These are phyloP conservation scores for Sepioteuthis lessoniana DNA, from an alignment of 2,888 invertebrate species.

Conservation along the genomic window DNA sequence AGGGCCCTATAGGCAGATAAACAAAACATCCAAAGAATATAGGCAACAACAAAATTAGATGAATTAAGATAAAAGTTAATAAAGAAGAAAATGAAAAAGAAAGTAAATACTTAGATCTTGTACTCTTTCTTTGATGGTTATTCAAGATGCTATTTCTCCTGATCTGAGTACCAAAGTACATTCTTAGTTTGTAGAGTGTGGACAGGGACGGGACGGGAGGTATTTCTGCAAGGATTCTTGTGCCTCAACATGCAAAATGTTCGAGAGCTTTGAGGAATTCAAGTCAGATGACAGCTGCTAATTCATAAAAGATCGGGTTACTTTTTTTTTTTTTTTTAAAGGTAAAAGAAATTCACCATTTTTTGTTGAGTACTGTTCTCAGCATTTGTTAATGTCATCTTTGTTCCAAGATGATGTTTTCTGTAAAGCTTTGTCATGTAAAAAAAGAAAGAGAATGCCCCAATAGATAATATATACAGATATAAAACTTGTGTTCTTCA, in stretches of 20 bases:
- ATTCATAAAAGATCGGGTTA: not conserved
- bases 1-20: not conserved
- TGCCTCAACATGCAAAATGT: not conserved
- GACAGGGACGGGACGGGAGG: not conserved
- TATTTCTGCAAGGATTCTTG: not conserved
- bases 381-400: not conserved
- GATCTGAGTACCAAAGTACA: not conserved
- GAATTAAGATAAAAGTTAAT: no score
- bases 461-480: no score
- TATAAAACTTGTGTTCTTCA: no score
- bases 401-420: not conserved
- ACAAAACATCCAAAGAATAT: not conserved
- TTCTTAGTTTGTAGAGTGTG: not conserved
- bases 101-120: not conserved
- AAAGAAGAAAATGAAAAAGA: no score
- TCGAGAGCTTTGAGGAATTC: not conserved
- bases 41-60: not conserved
- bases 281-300: constrained; percentile 18
- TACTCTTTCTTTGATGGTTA: not conserved
- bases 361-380: not conserved
- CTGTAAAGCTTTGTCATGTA: not conserved
- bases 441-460: not conserved
- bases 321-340: not conserved
- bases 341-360: not conserved
- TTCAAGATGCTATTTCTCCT: not conserved